Conservation (phyloP, 2,797 vertebrate genomes). For the Amphiprion clarkii region DNA sequence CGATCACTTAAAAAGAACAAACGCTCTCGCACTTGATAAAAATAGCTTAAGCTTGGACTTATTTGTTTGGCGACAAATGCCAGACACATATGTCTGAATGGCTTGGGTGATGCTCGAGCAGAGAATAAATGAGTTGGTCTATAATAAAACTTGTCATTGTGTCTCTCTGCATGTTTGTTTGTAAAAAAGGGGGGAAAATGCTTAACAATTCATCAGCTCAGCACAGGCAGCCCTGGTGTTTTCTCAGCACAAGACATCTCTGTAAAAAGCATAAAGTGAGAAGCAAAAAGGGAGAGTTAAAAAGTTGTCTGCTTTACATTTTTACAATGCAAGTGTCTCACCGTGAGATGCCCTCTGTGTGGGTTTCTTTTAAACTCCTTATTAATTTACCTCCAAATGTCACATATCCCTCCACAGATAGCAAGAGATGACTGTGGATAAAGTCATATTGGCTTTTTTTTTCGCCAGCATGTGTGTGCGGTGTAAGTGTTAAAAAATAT, state of each 20-base stretch:
- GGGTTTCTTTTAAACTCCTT: conserved; percentile 61
- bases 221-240: conserved; percentile 62
- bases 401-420: conserved; percentile 68
- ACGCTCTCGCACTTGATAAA: conserved; percentile 83
- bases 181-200: conserved; percentile 39
- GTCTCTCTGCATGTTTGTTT: conserved; percentile 70
- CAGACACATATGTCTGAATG: conserved; percentile 86
- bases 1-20: conserved; percentile 87
- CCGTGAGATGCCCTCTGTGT: conserved; percentile 28
- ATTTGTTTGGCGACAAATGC: conserved; percentile 87
- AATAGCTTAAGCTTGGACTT: conserved; percentile 88
- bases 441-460: conserved; percentile 58
- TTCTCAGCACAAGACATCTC: conserved; percentile 50
- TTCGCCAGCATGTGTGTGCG: conserved; percentile 13
- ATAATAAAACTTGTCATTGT: conserved; percentile 87
- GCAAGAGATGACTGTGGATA: conserved; percentile 53
- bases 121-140: conserved; percentile 83
- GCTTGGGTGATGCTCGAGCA: conserved; percentile 78
- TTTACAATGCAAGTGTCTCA: conserved; percentile 68
- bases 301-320: conserved; percentile 14
- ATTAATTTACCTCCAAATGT: conserved; percentile 79
- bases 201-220: conserved; percentile 72
- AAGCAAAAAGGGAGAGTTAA: conserved; percentile 46
- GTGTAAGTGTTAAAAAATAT: conserved; percentile 29
- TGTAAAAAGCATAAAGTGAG: conserved; percentile 41